Evolutionary conservation across 2,888 invertebrate genomes (phyloP), one percentile per base, ranked within the genome.

Genomic region (Pterostichus madidus): DNA sequence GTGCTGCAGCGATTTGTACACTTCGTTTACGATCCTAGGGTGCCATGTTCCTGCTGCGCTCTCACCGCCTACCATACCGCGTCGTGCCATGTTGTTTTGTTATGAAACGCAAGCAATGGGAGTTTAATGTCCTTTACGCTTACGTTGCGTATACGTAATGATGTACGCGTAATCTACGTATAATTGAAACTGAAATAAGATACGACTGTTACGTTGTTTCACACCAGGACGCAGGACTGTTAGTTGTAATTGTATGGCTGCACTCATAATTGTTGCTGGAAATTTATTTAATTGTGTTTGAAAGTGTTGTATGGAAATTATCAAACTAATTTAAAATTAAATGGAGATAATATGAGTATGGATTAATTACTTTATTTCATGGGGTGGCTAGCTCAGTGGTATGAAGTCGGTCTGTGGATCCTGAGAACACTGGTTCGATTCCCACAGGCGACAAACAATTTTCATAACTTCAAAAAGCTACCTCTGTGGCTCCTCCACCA

Each of bases 161-260:
- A 71, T 44, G 68, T 71, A 56, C 68, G 15, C 15, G 44, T 71
- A 71, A 71, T 71, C 68, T 71, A 71, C 68, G 68, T 71, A 46
- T 71, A 71, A 71, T 71, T 71, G 68, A 71, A 71, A 71, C 68
- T 71, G 68, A 71, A 71, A 71, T 71, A 71, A 71, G 68, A 71
- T 71, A 71, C 17, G 68, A 44, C 44, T 44, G 10, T 71, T 71
- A 44, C 68, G 15, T 44, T 71, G 56, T 17, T 56, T 56, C 17
- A 13, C 56, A 13, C 56, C 56, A 8, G 8, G 17, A 17, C 11
- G 15, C 56, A 8, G 8, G 17, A 17, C 11, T 17, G 13, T 56
- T 56, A 3, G 56, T 17, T 56, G 56, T 56, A 56, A 56, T 56
- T 56, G 68, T 44, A 71, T 10, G 68, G 68, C 68, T 71, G 68